These are phyloP conservation scores for Anolis apletophallus DNA, from an alignment of 2,797 vertebrate genomes.

Conservation along the genomic window DNA sequence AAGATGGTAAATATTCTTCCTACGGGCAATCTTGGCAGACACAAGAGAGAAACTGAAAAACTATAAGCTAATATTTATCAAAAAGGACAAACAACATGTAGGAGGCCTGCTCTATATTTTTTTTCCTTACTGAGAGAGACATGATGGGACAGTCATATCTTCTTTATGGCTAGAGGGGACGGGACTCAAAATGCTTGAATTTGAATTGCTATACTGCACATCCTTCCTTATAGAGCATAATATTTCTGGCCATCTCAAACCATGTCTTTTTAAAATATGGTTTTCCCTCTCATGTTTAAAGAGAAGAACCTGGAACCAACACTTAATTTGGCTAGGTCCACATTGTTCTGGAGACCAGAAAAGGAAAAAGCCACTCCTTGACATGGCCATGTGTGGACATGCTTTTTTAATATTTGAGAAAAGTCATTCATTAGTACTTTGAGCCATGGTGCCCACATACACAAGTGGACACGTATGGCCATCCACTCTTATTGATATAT, in stretches of 20 bases:
- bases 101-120: neutral
- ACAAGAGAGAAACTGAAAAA: neutral
- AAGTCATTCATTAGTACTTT: neutral
- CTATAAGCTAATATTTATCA: neutral
- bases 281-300: neutral
- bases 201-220: neutral
- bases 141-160: neutral
- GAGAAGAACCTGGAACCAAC: neutral
- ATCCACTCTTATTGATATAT: fast-evolving
- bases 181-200: neutral
- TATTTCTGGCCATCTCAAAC: neutral
- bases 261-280: neutral
- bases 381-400: neutral
- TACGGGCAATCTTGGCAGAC: no score
- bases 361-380: neutral
- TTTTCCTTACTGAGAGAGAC: neutral
- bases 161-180: neutral
- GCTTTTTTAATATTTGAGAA: neutral
- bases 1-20: neutral
- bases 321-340: neutral
- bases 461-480: neutral
- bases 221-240: neutral
- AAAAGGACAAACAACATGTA: neutral
- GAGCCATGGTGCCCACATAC: slow-evolving; percentile 18
- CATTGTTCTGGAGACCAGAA: neutral